Evolutionary conservation across 2,797 vertebrate genomes (phyloP).

Genomic region (Syngnathus acus): DNA sequence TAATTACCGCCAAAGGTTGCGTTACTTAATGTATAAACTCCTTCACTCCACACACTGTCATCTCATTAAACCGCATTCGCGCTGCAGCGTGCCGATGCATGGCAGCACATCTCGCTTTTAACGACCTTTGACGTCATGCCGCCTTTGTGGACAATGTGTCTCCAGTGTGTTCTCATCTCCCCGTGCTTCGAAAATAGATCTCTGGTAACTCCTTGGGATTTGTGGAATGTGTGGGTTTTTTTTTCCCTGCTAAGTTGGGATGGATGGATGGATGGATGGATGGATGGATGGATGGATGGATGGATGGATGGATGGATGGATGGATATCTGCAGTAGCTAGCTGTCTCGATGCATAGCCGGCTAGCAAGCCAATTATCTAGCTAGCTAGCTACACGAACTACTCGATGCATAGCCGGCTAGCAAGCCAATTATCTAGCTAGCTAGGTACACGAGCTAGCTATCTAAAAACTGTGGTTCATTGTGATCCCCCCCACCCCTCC

Average conservation of each 20-base stretch:
- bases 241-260: neutral
- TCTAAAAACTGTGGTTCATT: neutral
- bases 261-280: no score
- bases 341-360: no score
- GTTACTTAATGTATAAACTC: constrained; percentile 3
- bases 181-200: constrained; percentile 2
- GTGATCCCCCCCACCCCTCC: neutral
- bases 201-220: neutral
- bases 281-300: no score
- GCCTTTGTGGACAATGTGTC: neutral
- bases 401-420: no score
- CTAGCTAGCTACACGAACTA: no score
- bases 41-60: constrained; percentile 2
- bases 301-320: no score
- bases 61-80: constrained; percentile 2
- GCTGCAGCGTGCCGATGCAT: neutral
- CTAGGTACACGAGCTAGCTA: no score
- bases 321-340: no score
- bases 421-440: no score
- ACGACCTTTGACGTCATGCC: constrained; percentile 4
- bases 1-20: constrained; percentile 14
- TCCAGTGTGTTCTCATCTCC: neutral
- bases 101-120: neutral
- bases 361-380: no score
- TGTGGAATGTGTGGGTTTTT: neutral